These are phyloP conservation scores for Silurus glanis DNA, from an alignment of 2,113 vertebrate species.

Conservation along the genomic window DNA sequence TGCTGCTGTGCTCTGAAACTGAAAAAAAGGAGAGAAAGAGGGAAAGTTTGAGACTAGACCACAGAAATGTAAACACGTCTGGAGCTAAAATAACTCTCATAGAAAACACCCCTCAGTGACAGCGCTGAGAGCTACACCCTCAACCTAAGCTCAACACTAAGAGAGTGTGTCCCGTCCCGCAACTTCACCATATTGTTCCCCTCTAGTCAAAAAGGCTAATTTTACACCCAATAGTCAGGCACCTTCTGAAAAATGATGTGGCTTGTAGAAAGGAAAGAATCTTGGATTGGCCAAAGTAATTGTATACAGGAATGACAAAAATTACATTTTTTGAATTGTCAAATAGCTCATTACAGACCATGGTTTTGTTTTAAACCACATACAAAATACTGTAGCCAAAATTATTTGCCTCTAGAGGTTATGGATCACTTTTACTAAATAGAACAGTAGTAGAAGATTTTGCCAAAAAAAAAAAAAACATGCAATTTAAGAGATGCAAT, in stretches of 20 bases:
- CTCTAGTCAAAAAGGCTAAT: slow-evolving; percentile 14
- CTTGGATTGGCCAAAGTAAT: not conserved
- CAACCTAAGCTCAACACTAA: slow-evolving; percentile 79
- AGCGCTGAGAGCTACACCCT: slow-evolving; percentile 83
- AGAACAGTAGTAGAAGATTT: slow-evolving; percentile 6
- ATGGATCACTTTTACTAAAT: slow-evolving; percentile 7
- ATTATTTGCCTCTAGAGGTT: not conserved
- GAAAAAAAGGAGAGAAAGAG: slow-evolving; percentile 78
- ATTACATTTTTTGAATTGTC: not conserved
- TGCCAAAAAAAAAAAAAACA: not conserved
- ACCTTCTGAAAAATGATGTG: not conserved
- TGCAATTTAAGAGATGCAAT: not conserved
- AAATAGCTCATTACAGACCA: slow-evolving; percentile 4
- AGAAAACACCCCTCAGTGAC: slow-evolving; percentile 87
- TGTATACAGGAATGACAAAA: not conserved
- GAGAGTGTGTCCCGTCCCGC: slow-evolving; percentile 51
- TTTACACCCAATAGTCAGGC: not conserved
- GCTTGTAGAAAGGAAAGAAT: not conserved
- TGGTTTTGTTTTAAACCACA: not conserved
- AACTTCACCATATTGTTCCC: slow-evolving; percentile 40
- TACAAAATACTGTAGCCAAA: not conserved
- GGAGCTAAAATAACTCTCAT: slow-evolving; percentile 92
- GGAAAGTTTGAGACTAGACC: slow-evolving; percentile 94
- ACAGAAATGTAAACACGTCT: slow-evolving; percentile 97
- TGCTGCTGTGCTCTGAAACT: slow-evolving; percentile 80